These are phyloP conservation scores for Globicephala melas DNA, from an alignment of 2,113 vertebrate species.

Conservation along the genomic window DNA sequence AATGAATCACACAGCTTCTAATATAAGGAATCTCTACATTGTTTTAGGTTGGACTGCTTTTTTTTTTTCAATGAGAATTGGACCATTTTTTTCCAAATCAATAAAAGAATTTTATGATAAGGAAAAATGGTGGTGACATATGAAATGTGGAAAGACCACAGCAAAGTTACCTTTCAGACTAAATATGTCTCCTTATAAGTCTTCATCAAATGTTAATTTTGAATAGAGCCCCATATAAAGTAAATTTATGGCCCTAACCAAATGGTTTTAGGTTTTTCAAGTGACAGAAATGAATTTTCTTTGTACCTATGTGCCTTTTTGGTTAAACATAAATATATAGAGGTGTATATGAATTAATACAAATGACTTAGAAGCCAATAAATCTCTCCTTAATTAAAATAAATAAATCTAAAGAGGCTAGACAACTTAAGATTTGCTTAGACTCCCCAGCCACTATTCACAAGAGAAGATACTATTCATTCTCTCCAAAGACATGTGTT, in stretches of 20 bases:
- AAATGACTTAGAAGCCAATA: conserved; percentile 4
- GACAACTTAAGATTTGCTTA: neutral
- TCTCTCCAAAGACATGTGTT: conserved; percentile 16
- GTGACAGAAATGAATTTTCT: conserved; percentile 22
- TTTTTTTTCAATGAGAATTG: conserved; percentile 63
- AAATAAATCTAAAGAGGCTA: conserved; percentile 34
- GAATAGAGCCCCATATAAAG: neutral
- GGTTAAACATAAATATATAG: conserved; percentile 52
- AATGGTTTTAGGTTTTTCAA: conserved; percentile 55
- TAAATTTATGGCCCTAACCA: conserved; percentile 32
- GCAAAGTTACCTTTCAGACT: conserved; percentile 47
- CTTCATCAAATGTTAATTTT: conserved; percentile 50
- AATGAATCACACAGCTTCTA: conserved; percentile 67
- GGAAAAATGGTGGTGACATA: conserved; percentile 35
- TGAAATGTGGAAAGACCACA: conserved; percentile 32
- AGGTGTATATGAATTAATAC: neutral
- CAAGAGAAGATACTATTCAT: conserved; percentile 52
- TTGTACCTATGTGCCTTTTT: neutral
- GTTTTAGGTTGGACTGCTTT: conserved; percentile 47
- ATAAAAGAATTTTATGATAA: conserved; percentile 48
- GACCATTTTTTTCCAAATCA: conserved; percentile 62
- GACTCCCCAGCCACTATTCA: neutral
- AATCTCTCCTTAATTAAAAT: conserved; percentile 51
- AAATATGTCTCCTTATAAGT: conserved; percentile 53
- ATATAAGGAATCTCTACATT: conserved; percentile 37